Evolutionary conservation across 1,140 invertebrate species (phyloP).

Genomic region (Macrosteles quadrilineatus): DNA sequence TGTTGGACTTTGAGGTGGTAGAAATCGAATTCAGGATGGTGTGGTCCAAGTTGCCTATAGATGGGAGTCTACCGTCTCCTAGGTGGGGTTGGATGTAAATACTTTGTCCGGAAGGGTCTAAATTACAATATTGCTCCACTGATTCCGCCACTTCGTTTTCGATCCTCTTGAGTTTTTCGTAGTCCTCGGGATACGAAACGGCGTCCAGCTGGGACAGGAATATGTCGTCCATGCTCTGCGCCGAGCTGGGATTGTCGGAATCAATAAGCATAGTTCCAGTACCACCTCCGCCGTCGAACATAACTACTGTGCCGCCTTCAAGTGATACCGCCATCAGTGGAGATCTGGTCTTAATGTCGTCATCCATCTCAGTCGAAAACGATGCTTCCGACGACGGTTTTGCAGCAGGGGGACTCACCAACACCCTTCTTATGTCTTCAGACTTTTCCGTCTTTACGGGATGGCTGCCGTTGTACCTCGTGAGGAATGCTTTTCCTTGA

Average conservation of each 20-base stretch:
- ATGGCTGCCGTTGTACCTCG: conserved; percentile 48
- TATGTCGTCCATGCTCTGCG: conserved; percentile 47
- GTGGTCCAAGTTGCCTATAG: conserved; percentile 31
- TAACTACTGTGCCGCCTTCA: conserved; percentile 44
- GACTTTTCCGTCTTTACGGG: conserved; percentile 31
- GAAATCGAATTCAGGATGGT: conserved; percentile 32
- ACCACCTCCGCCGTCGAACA: conserved; percentile 34
- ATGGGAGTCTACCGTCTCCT: conserved; percentile 16
- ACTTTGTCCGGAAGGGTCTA: conserved; percentile 27
- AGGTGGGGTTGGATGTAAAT: conserved; percentile 34
- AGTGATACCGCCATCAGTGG: conserved; percentile 49
- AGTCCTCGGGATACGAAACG: conserved; percentile 64
- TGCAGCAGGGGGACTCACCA: conserved; percentile 46
- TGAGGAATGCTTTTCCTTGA: conserved; percentile 60
- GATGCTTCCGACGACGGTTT: conserved; percentile 62
- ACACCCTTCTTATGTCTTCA: conserved; percentile 23
- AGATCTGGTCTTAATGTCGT: conserved; percentile 37
- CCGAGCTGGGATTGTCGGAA: conserved; percentile 42
- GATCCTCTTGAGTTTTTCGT: conserved; percentile 65
- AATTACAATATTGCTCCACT: conserved; percentile 40
- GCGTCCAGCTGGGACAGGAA: conserved; percentile 44
- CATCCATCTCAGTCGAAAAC: conserved; percentile 35
- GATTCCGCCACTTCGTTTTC: conserved; percentile 49
- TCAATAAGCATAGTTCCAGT: conserved; percentile 34
- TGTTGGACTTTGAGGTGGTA: conserved; percentile 32